phyloP scores from a whole-genome alignment of 2,113 vertebrate genomes.

The Atlantisia rogersi region DNA sequence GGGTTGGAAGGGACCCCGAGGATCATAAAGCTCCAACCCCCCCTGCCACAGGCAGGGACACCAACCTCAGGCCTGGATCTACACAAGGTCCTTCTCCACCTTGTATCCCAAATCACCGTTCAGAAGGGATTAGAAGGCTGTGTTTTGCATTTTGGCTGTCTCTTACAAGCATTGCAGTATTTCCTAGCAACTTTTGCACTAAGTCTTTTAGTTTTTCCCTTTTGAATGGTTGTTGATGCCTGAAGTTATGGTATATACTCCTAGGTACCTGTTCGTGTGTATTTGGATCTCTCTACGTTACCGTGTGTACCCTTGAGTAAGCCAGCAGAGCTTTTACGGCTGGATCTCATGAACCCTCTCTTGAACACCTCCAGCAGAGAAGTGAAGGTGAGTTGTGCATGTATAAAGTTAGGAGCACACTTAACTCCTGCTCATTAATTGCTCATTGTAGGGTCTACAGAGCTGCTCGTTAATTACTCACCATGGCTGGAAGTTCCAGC shows the following conservation, averaged over 20 bases:
- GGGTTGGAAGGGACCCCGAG: too few species aligned
- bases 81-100: neutral
- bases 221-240: neutral
- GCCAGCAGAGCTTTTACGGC: constrained; percentile 86
- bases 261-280: constrained; percentile 93
- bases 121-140: neutral
- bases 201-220: neutral
- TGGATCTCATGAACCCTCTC: constrained; percentile 90
- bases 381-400: constrained; percentile 82
- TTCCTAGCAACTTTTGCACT: neutral
- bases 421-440: neutral
- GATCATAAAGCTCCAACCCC: too few species aligned
- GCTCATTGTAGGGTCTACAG: neutral
- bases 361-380: constrained; percentile 84
- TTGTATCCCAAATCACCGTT: neutral
- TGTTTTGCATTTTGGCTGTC: neutral
- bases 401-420: fast-evolving
- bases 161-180: neutral
- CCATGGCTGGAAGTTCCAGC: neutral
- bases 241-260: neutral
- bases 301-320: constrained; percentile 86
- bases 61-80: too few species aligned
- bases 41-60: too few species aligned
- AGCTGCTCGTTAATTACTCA: neutral
- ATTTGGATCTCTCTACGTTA: constrained; percentile 90